Evolutionary conservation across 2,888 invertebrate species (phyloP).

Genomic region (Nephrocerus scutellatus): DNA sequence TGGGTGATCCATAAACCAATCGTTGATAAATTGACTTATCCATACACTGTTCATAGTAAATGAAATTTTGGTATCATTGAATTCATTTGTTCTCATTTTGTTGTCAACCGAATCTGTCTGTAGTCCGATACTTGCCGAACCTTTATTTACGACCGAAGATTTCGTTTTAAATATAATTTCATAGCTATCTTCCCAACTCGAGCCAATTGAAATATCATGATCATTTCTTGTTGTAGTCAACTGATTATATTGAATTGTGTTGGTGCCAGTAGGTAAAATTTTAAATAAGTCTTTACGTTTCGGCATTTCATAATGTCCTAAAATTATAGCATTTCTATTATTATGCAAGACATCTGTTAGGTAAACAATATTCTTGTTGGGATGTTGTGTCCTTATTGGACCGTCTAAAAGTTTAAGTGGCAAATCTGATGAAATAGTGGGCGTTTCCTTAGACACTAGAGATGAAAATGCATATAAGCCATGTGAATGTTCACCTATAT

Average conservation of each 20-base stretch:
- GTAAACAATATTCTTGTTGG: slow-evolving; percentile 47
- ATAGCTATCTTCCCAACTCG: slow-evolving; percentile 27
- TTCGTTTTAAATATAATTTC: no score
- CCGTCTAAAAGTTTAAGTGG: slow-evolving; percentile 70
- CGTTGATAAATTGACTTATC: slow-evolving; percentile 39
- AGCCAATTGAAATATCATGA: slow-evolving; percentile 33
- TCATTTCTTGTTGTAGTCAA: no score
- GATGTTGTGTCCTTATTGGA: slow-evolving; percentile 49
- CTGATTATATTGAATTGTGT: slow-evolving; percentile 9
- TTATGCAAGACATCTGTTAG: slow-evolving; percentile 47
- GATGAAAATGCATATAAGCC: slow-evolving; percentile 91
- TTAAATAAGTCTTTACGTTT: slow-evolving; percentile 49
- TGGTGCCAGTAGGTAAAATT: slow-evolving; percentile 35
- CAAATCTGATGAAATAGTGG: slow-evolving; percentile 69
- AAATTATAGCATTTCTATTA: slow-evolving; percentile 39
- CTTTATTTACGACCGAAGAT: slow-evolving; percentile 29
- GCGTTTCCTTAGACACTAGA: slow-evolving; percentile 82
- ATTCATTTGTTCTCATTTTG: slow-evolving; percentile 31
- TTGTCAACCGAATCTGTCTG: slow-evolving; percentile 53
- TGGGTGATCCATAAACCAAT: slow-evolving; percentile 69
- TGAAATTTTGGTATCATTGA: slow-evolving; percentile 46
- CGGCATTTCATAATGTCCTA: slow-evolving; percentile 68
- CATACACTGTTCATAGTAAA: slow-evolving; percentile 38
- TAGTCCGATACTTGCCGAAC: slow-evolving; percentile 48
- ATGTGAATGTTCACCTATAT: slow-evolving; percentile 77